Conservation (phyloP, 2,113 vertebrate species). For the Callipepla squamata region DNA sequence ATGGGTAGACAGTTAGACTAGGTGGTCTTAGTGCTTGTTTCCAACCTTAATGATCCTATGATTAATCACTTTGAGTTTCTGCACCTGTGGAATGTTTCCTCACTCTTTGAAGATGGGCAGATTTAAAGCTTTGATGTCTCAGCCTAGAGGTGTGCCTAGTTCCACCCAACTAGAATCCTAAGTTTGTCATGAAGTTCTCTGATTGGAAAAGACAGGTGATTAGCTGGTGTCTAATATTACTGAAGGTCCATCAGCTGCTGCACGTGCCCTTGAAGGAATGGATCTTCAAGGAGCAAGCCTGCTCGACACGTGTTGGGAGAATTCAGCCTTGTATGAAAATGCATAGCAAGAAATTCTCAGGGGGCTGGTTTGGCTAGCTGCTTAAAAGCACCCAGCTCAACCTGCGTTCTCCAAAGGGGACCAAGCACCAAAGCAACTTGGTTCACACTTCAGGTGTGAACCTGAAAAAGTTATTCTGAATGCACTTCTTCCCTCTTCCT, state of each 20-base stretch:
- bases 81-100: background rate
- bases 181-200: background rate
- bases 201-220: background rate
- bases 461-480: background rate
- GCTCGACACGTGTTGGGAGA: rapidly evolving
- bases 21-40: too few relatives aligned
- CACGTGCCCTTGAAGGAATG: background rate
- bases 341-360: background rate
- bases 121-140: background rate
- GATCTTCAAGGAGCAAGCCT: background rate
- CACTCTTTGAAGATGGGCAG: background rate
- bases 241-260: background rate
- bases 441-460: background rate
- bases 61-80: background rate
- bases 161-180: background rate
- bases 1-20: too few relatives aligned
- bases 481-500: background rate
- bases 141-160: background rate
- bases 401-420: rapidly evolving
- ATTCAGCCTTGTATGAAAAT: rapidly evolving
- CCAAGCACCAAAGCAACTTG: background rate
- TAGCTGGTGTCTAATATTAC: background rate
- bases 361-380: background rate
- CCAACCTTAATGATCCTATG: too few relatives aligned
- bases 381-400: background rate